These are phyloP conservation scores for Brachionus rubens DNA, from an alignment of 1,140 invertebrate species.

Conservation along the genomic window DNA sequence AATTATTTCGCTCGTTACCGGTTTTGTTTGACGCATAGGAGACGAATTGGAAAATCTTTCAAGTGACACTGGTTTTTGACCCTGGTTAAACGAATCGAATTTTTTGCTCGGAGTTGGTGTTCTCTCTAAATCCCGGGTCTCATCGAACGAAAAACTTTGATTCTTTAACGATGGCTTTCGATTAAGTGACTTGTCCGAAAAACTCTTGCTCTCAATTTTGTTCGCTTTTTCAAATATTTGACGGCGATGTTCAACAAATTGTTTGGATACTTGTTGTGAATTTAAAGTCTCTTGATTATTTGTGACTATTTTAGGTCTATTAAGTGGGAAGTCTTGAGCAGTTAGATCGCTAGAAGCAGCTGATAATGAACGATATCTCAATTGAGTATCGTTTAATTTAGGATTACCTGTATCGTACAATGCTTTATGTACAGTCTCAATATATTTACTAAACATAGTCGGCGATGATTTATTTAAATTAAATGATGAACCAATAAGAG, in stretches of 20 bases:
- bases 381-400: neutral
- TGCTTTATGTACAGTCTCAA: slow-evolving; percentile 35
- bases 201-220: neutral
- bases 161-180: slow-evolving; percentile 2
- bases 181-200: slow-evolving; percentile 8
- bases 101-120: neutral
- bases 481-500: neutral
- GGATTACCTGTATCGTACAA: neutral
- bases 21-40: neutral
- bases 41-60: neutral
- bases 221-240: slow-evolving; percentile 28
- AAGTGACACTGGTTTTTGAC: neutral
- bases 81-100: neutral
- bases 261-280: slow-evolving; percentile 24
- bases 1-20: neutral
- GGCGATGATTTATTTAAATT: slow-evolving; percentile 20
- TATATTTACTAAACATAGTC: slow-evolving; percentile 31
- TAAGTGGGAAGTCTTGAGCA: slow-evolving; percentile 1
- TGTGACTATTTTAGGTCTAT: neutral
- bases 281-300: neutral
- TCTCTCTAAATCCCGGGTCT: neutral
- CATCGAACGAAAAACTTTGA: slow-evolving; percentile 22
- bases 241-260: slow-evolving; percentile 19
- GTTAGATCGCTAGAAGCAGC: slow-evolving; percentile 8
- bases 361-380: neutral